Conservation (phyloP, 2,797 vertebrate species). For the Rhinichthys osculus region DNA sequence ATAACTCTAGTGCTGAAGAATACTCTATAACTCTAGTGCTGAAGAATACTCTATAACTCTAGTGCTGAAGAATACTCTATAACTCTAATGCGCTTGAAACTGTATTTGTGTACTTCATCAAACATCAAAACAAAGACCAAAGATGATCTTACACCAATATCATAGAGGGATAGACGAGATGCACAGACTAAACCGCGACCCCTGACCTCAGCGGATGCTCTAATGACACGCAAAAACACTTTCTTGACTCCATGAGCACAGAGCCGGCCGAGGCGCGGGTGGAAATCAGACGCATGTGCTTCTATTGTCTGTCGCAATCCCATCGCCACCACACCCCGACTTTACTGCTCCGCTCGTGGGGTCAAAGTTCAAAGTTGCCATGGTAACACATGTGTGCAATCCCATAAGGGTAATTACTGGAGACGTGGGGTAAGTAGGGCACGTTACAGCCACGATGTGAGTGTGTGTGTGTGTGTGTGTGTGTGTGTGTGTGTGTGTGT, state of each 20-base stretch:
- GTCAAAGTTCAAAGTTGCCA: slow-evolving; percentile 70
- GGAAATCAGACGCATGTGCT: background rate
- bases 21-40: too few relatives aligned
- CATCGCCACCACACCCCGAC: slow-evolving; percentile 66
- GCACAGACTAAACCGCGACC: background rate
- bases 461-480: too few relatives aligned
- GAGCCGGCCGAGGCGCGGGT: too few relatives aligned
- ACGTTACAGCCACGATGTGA: slow-evolving; percentile 9
- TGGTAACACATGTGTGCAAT: slow-evolving; percentile 55
- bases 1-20: too few relatives aligned
- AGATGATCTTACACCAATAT: too few relatives aligned
- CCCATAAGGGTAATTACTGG: slow-evolving; percentile 51
- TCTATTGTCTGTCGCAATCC: slow-evolving; percentile 46
- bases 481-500: too few relatives aligned
- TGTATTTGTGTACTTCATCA: background rate
- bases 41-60: too few relatives aligned
- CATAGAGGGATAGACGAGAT: background rate
- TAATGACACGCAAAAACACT: background rate
- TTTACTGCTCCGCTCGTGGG: slow-evolving; percentile 58
- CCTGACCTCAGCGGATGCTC: background rate
- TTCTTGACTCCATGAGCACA: background rate
- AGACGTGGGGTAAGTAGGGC: slow-evolving; percentile 43
- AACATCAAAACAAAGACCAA: background rate
- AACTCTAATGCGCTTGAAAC: background rate
- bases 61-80: too few relatives aligned